Conservation (phyloP, 2,797 vertebrate species). For the Premnoplex brunnescens region DNA sequence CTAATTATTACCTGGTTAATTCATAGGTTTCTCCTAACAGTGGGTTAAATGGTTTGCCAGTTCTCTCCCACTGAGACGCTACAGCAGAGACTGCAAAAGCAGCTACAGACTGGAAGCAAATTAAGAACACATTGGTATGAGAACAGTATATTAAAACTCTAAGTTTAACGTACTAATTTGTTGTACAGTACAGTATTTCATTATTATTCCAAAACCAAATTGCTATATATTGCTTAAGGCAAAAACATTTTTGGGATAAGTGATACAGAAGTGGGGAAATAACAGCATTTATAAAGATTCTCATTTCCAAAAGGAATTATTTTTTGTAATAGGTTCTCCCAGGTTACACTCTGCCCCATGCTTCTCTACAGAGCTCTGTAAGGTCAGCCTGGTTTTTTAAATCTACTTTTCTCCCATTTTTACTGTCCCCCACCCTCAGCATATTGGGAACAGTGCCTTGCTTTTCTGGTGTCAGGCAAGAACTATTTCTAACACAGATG, state of each 20-base stretch:
- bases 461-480: neutral
- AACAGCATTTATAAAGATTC: neutral
- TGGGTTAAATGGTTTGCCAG: conserved; percentile 98
- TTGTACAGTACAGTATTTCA: neutral
- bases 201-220: neutral
- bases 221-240: neutral
- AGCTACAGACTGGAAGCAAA: conserved; percentile 84
- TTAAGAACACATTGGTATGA: neutral
- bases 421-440: neutral
- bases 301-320: neutral
- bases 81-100: conserved; percentile 97
- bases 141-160: neutral
- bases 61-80: conserved; percentile 97
- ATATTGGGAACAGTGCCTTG: neutral
- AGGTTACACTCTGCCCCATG: neutral
- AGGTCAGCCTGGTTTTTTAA: neutral
- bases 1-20: conserved; percentile 83
- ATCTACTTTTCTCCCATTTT: neutral
- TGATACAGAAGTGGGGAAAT: neutral
- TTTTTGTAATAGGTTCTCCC: neutral
- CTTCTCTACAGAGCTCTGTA: neutral
- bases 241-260: neutral
- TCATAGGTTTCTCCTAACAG: conserved; percentile 96
- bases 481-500: neutral
- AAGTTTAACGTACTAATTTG: neutral